Evolutionary conservation across 2,888 invertebrate species (phyloP), one percentile per base, ranked within the genome.

Genomic region (Dusona sp.): DNA sequence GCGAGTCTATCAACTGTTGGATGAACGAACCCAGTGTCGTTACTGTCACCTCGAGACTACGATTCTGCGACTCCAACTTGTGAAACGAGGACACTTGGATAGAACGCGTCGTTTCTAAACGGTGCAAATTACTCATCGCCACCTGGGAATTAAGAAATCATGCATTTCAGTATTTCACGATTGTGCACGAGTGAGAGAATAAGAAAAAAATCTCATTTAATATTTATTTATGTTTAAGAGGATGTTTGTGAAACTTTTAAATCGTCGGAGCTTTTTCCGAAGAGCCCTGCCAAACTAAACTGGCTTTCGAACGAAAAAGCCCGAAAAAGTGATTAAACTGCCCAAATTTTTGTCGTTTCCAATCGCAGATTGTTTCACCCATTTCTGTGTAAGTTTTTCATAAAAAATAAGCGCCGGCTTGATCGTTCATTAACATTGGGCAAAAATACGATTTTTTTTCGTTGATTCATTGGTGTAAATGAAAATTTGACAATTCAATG

Each of bases 1-100:
- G 96, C 22, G 95, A 95, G 57, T 96, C 96, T 33, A 96, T 95
- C 77, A 97, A 92, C 6, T 96, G 95, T 8, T 96, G 95, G n/a
- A 98, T 96, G 93, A 96, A 98, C 2, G 96, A 95, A 4, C 97
- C 97, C 7, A 98, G 94, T 0, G 97, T 95, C 0, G 96, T 95
- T 0, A 98, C 95, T 0, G 97, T 97, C 13, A 97, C 96, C 92
- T 98, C 97, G 86, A 97, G 93, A 0, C 96, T 95, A 90, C 97
- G 96, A 90, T 96, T 97, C 87, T 97, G 96, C 3, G 96, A 95
- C 91, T 98, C 98, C 0, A 97, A 93, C 68, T 96, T 95, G 87
- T 96, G 95, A 45, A 94, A 95, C 90, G 95, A 96, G 86, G 94
- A 95, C 94, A 96, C 96, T 94, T 96, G 97, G 91, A 95, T 95